Conservation (phyloP, 2,888 invertebrate genomes). For the Parnassius orleans region DNA sequence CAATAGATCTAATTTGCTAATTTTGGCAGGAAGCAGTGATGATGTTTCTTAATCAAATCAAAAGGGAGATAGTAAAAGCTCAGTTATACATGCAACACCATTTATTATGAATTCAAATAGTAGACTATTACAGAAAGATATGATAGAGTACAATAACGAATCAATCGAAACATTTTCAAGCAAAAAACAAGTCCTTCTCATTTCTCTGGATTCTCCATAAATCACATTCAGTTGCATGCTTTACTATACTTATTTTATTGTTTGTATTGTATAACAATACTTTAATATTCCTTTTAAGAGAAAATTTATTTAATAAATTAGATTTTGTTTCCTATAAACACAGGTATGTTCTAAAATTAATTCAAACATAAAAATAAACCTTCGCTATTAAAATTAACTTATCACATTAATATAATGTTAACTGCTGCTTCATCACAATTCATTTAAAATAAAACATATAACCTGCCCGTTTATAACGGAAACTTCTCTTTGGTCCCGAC, state of each 20-base stretch:
- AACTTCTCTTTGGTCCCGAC: conserved; percentile 16
- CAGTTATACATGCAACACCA: conserved; percentile 42
- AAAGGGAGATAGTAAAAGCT: conserved; percentile 1
- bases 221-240: neutral
- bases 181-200: conserved; percentile 2
- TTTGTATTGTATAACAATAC: neutral
- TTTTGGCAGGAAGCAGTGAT: too few relatives aligned
- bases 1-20: neutral
- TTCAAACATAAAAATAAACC: conserved; percentile 11
- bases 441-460: conserved; percentile 1
- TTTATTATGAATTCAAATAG: conserved; percentile 34
- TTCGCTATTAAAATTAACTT: neutral
- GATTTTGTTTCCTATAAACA: conserved; percentile 1
- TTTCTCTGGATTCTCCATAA: neutral
- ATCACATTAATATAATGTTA: conserved; percentile 1
- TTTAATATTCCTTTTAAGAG: neutral
- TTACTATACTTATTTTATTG: neutral
- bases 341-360: conserved; percentile 1
- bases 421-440: conserved; percentile 1
- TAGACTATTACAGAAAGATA: conserved; percentile 25
- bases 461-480: conserved; percentile 10
- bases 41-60: neutral
- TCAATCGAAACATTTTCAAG: conserved; percentile 20
- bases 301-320: neutral
- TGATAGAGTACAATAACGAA: conserved; percentile 20